Conservation (phyloP, 2,797 vertebrate species). For the Mycteria americana region DNA sequence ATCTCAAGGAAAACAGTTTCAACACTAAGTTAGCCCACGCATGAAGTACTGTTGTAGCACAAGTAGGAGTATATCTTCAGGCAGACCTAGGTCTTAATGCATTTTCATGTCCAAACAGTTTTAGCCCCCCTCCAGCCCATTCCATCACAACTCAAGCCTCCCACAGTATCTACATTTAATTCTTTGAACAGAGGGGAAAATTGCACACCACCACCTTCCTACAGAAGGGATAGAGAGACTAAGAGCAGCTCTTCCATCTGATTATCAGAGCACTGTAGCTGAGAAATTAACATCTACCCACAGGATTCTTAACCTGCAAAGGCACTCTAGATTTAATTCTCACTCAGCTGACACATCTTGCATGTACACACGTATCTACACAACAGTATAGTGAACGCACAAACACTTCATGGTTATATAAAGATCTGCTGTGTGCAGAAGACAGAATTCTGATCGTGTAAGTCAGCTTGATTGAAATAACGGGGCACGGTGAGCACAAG, state of each 20-base stretch:
- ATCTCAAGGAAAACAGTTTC: background rate
- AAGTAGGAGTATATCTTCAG: background rate
- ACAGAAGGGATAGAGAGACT: background rate
- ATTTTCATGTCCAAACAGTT: background rate
- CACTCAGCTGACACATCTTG: background rate
- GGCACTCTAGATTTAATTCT: background rate
- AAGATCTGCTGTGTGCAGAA: background rate
- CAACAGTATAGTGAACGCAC: background rate
- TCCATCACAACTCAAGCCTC: background rate
- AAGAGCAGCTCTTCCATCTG: background rate
- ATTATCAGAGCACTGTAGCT: background rate
- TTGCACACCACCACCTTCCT: background rate
- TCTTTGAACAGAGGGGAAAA: background rate
- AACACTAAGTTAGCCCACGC: background rate
- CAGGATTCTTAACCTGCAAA: background rate
- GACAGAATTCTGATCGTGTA: background rate
- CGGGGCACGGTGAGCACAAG: background rate
- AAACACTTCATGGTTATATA: background rate
- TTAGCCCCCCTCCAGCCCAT: background rate
- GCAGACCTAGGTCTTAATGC: background rate
- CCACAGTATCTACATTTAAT: background rate
- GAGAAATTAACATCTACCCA: background rate
- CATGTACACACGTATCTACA: background rate
- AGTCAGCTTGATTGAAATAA: background rate
- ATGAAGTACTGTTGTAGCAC: background rate